Evolutionary conservation across 1,140 invertebrate genomes (phyloP), one percentile per base, ranked within the genome.

Genomic region (Planococcus citri): DNA sequence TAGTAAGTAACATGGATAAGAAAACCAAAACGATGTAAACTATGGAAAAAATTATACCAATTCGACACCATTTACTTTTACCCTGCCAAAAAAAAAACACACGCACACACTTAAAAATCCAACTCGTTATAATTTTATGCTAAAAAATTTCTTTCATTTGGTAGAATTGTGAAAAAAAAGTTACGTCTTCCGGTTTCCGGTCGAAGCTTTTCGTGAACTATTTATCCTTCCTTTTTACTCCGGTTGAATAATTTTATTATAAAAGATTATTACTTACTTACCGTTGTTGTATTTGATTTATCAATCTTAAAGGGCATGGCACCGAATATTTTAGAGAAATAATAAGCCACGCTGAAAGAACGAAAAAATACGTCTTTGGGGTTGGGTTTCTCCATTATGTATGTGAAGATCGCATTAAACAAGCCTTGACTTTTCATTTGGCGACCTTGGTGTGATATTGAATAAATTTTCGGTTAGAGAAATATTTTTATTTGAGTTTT

Each of bases 241-340:
- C n/a, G n/a, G n/a, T n/a, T n/a, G n/a, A n/a, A n/a, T n/a, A n/a
- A n/a, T n/a, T n/a, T n/a, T n/a, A n/a, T n/a, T n/a, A n/a, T n/a
- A n/a, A n/a, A 51, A n/a, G 2, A n/a, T 51, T 9, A 17, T 9
- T 51, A 9, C 6, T 33, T 20, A 69, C 29, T 24, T 9, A 41
- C 21, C 29, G 21, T 69, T 58, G 68, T 27, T 27, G 29, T 60
- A 10, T 71, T 58, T 1, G 22, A 20, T 37, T 69, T 71, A 14
- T 68, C 68, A 64, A 71, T 51, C 12, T 38, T 58, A 4, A 71
- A 64, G 0, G 71, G 71, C 71, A 71, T 71, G 41, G 68, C 68
- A 27, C 71, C 71, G 21, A 71, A 71, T 33, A 69, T n/a, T 12
- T 64, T 69, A 8, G 71, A 69, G 25, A 64, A 71, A 20, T 71